A percentile compares a stretch with the other conserved stretches of the same genome.
Evolutionary conservation across 2,113 vertebrate species (phyloP).

Genomic region (Tringa solitaria): DNA sequence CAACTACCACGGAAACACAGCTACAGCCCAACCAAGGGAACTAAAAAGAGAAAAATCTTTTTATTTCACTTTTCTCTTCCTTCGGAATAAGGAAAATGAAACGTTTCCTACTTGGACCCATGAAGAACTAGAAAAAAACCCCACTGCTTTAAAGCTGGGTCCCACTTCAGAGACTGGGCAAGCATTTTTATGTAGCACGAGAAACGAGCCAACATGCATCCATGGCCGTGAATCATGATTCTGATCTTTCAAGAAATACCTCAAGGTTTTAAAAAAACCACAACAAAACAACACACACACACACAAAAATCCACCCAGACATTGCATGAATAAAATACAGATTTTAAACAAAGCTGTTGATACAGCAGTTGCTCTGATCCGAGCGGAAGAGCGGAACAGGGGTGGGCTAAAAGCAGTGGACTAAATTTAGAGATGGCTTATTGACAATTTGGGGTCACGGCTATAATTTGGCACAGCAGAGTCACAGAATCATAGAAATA

Average conservation of each 20-base stretch:
- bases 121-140: accelerated
- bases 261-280: not conserved
- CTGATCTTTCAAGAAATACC: not conserved
- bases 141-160: not conserved
- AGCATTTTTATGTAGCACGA: not conserved
- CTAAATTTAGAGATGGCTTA: slow-evolving; percentile 16
- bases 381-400: not conserved
- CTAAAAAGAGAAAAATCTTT: not conserved
- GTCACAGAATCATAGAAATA: too few relatives aligned
- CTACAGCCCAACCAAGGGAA: not conserved
- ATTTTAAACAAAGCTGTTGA: not conserved
- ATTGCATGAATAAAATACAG: accelerated
- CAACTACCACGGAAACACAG: not conserved
- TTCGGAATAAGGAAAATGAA: not conserved
- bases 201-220: not conserved
- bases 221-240: not conserved
- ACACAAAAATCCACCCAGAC: not conserved
- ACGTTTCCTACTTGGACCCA: not conserved
- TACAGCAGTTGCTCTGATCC: not conserved
- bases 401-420: not conserved
- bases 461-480: not conserved
- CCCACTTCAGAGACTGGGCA: not conserved
- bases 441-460: not conserved
- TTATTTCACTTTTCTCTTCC: not conserved
- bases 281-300: not conserved